A percentile compares a stretch with the other conserved stretches of the same genome.
phyloP scores from a whole-genome alignment of 2,797 vertebrate species.

The Apodemus agrarius region DNA sequence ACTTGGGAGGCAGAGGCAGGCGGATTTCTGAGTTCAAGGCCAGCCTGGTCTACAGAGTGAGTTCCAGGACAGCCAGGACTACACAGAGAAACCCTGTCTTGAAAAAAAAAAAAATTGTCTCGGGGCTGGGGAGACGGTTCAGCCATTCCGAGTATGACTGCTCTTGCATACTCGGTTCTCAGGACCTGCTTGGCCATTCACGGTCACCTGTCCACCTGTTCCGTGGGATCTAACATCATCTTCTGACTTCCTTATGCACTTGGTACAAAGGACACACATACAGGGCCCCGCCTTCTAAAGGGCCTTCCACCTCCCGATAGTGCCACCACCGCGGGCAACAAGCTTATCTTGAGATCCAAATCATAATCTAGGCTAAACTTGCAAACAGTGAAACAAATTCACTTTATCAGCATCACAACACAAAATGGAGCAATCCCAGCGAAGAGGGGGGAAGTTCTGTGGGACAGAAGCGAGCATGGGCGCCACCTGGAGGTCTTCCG shows the following conservation, averaged over 20 bases:
- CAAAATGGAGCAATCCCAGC: slow-evolving; percentile 5
- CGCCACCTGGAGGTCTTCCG: not conserved
- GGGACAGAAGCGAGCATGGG: not conserved
- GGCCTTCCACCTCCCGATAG: too few relatives aligned
- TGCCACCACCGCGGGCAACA: not conserved
- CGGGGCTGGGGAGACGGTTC: too few relatives aligned
- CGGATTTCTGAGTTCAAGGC: too few relatives aligned
- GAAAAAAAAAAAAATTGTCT: too few relatives aligned
- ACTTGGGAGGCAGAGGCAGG: too few relatives aligned
- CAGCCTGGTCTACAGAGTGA: too few relatives aligned
- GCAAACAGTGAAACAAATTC: not conserved
- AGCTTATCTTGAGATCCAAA: not conserved
- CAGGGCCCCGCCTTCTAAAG: not conserved
- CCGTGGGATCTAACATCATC: not conserved
- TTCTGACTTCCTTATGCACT: not conserved
- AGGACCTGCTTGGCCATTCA: too few relatives aligned
- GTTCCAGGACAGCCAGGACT: too few relatives aligned
- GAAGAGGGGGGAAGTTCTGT: not conserved
- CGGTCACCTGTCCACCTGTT: too few relatives aligned
- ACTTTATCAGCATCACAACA: not conserved
- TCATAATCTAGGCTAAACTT: not conserved
- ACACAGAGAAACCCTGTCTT: too few relatives aligned
- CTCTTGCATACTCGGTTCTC: not conserved
- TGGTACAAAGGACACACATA: not conserved
- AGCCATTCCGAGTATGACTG: not conserved